Base-by-base conservation (phyloP, 1,140 invertebrate species). In the Drosophila micromelanica region DNA sequence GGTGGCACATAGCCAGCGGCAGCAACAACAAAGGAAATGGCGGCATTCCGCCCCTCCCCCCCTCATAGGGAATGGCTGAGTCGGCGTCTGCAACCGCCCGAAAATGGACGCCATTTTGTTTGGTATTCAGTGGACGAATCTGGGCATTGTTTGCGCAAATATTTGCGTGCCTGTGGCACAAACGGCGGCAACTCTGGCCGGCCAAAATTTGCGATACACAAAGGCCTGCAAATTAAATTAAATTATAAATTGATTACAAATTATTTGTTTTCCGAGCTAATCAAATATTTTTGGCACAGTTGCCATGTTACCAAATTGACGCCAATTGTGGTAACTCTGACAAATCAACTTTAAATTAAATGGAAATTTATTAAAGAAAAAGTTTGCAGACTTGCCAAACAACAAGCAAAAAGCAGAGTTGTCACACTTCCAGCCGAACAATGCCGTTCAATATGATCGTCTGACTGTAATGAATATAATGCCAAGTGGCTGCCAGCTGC, bases 1-100 rank as follows among this genome's bases (percentile, higher is more conserved):
- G 80, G 80, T 85, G 80, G 78, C 80, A 79, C 82, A 85, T 65
- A 85, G 80, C 80, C 61, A 35, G 37, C 15, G 63, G 76, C 65
- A 69, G 48, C n/a, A 46, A 73, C 56, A 55, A 56, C 17, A 49
- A 23, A 11, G 32, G 42, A 74, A 63, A 30, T 42, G 13, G 17
- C 15, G 20, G 20, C 12, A 20, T 17, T 35, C 13, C 51, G 11
- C 30, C 11, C 17, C 13, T 45, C n/a, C 30, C 11, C 9, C 32
- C 38, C 3, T 23, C 20, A 3, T 23, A 23, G 20, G 20, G 20
- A 3, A 23, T 3, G 20, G 2, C 20, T 23, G 20, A 23, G 20
- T 23, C 20, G 20, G 20, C 20, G 20, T 23, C 20, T 23, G 20
- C 20, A 23, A 3, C 11, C 17, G 20, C 20, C 42, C 35, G 1